phyloP scores from a whole-genome alignment of 2,113 vertebrate genomes.

The Pelmatolapia mariae region DNA sequence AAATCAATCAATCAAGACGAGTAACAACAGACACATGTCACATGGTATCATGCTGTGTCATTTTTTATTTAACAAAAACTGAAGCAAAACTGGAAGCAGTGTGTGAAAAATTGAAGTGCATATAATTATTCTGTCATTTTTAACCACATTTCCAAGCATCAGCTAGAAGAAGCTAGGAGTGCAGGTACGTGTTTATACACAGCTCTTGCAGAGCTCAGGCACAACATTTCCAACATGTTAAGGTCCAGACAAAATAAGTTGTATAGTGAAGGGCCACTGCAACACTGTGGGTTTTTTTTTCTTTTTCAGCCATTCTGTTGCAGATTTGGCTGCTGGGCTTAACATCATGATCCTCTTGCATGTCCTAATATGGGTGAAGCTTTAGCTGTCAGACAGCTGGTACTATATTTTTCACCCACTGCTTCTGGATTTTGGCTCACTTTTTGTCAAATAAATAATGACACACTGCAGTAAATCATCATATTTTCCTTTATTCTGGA shows the following conservation, averaged over 20 bases:
- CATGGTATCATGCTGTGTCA: neutral
- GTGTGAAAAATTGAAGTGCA: neutral
- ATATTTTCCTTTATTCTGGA: neutral
- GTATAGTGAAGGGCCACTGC: neutral
- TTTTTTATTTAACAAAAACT: neutral
- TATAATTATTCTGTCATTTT: no score
- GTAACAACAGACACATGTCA: neutral
- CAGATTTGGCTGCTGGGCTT: neutral
- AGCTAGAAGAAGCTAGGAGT: neutral
- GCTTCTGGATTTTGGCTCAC: neutral
- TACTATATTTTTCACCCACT: neutral
- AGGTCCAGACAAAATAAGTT: neutral
- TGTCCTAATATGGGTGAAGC: neutral
- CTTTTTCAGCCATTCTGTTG: neutral
- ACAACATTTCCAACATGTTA: neutral
- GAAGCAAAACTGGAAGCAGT: neutral
- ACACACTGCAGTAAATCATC: neutral
- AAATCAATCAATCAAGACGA: neutral
- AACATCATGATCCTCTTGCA: neutral
- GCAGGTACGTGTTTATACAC: neutral
- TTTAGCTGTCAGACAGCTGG: neutral
- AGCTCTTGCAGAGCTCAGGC: neutral
- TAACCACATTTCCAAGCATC: no score
- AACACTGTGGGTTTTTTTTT: fast-evolving
- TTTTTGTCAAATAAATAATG: neutral